Conservation (phyloP, 2,888 invertebrate species). For the Amblyjoppa proteus region DNA sequence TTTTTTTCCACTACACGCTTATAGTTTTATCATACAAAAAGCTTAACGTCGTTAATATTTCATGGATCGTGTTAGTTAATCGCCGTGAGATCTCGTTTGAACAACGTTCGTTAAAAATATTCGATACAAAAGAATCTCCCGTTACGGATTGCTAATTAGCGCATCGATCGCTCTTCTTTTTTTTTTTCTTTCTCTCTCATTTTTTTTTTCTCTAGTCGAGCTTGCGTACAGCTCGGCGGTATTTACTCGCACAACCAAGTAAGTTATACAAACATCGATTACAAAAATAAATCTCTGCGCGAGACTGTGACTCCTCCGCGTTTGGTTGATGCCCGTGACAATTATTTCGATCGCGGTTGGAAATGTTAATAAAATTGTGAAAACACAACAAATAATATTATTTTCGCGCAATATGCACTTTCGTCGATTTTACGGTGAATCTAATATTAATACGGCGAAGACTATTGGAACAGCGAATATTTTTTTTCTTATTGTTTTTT, state of each 20-base stretch:
- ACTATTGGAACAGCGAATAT: neutral
- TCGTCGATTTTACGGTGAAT: slow-evolving; percentile 2
- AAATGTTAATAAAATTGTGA: slow-evolving; percentile 60
- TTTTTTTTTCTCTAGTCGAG: neutral
- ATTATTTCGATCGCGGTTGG: slow-evolving; percentile 26
- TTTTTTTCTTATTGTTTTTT: neutral
- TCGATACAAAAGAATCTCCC: slow-evolving; percentile 43
- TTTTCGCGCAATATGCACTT: slow-evolving; percentile 11
- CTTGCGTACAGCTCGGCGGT: slow-evolving; percentile 49
- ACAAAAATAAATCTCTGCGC: slow-evolving; percentile 82
- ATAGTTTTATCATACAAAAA: slow-evolving; percentile 66
- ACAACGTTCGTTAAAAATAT: slow-evolving; percentile 46
- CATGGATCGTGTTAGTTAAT: slow-evolving; percentile 27
- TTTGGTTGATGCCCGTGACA: slow-evolving; percentile 26
- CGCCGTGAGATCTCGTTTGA: slow-evolving; percentile 20
- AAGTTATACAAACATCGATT: slow-evolving; percentile 77
- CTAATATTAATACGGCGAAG: slow-evolving; percentile 1
- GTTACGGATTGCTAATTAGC: slow-evolving; percentile 46
- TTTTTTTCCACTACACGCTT: slow-evolving; percentile 35
- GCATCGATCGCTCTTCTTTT: neutral
- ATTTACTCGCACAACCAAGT: slow-evolving; percentile 80
- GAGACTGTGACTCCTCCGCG: slow-evolving; percentile 68
- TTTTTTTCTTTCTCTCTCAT: neutral
- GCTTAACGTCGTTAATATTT: slow-evolving; percentile 52
- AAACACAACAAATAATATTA: slow-evolving; percentile 42